Percentiles rank a stretch among this genome's conserved stretches.
Evolutionary conservation across 2,888 invertebrate genomes (phyloP).

Genomic region (Erebia epiphron): DNA sequence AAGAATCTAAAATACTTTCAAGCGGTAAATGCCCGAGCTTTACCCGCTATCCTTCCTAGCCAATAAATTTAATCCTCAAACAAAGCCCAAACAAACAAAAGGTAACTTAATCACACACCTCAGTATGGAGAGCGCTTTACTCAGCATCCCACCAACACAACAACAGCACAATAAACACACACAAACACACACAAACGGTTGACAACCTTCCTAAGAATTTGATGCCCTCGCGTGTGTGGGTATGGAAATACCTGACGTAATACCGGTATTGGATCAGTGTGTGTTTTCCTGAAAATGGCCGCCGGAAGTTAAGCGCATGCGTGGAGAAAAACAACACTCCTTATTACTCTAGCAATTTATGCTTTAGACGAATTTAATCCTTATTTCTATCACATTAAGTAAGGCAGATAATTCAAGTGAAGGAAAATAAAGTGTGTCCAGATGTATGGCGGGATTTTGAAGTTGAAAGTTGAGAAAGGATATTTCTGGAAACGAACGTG

Average conservation of each 20-base stretch:
- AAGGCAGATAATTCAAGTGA: constrained; percentile 1
- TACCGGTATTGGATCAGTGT: constrained; percentile 48
- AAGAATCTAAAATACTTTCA: constrained; percentile 8
- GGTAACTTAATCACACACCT: constrained; percentile 48
- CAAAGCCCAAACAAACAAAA: constrained; percentile 42
- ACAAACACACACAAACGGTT: constrained; percentile 42
- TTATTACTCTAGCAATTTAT: constrained; percentile 17
- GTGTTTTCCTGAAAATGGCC: constrained; percentile 75
- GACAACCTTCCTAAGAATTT: constrained; percentile 56
- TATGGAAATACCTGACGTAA: constrained; percentile 42
- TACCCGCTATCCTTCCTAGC: constrained; percentile 22
- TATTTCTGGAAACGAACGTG: constrained; percentile 47
- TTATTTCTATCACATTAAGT: constrained; percentile 32
- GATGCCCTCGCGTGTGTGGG: constrained; percentile 52
- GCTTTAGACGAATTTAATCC: constrained; percentile 35
- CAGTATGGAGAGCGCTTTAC: constrained; percentile 59
- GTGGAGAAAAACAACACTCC: constrained; percentile 39
- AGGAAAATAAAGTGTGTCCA: constrained; percentile 36
- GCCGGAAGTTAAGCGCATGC: constrained; percentile 66
- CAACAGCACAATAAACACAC: constrained; percentile 44
- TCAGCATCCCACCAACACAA: constrained; percentile 69
- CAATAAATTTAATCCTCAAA: constrained; percentile 38
- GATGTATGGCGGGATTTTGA: constrained; percentile 67
- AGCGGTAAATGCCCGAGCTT: constrained; percentile 27
- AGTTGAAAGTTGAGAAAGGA: constrained; percentile 74